Conservation (phyloP, 2,113 vertebrate species). For the Macrotus californicus region DNA sequence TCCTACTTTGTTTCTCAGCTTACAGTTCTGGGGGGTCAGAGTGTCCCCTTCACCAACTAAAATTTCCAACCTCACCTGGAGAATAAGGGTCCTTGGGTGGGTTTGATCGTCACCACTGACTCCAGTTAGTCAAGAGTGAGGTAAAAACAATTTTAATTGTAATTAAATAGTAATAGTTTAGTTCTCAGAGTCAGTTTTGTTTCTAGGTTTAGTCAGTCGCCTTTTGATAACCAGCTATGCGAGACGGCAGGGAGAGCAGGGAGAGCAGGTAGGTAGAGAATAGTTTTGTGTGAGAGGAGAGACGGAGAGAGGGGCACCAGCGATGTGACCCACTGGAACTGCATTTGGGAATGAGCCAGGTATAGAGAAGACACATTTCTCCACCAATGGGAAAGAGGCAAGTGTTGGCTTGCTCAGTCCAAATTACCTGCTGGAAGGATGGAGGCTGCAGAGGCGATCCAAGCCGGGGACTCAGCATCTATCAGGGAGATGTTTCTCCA, state of each 20-base stretch:
- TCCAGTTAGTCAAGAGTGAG: neutral
- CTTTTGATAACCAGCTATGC: neutral
- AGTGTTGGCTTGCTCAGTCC: neutral
- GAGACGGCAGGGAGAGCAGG: too few species aligned
- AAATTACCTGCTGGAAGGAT: fast-evolving
- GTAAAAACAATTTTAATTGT: neutral
- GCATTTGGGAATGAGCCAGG: fast-evolving
- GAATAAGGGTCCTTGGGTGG: neutral
- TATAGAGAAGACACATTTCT: fast-evolving
- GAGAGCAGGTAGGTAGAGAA: fast-evolving
- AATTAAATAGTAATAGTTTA: neutral
- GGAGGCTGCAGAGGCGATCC: fast-evolving
- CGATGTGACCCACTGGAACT: fast-evolving
- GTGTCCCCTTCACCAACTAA: fast-evolving
- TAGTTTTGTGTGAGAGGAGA: neutral
- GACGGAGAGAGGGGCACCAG: neutral
- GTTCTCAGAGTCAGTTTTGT: neutral
- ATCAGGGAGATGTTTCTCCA: neutral
- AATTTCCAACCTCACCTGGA: fast-evolving
- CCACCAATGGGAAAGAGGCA: fast-evolving
- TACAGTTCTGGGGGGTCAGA: fast-evolving
- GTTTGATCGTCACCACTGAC: neutral
- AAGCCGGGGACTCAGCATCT: neutral
- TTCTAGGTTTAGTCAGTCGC: neutral
- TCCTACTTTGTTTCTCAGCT: neutral